Base-by-base conservation (phyloP, 2,888 invertebrate genomes). In the Melinaea menophilus region DNA sequence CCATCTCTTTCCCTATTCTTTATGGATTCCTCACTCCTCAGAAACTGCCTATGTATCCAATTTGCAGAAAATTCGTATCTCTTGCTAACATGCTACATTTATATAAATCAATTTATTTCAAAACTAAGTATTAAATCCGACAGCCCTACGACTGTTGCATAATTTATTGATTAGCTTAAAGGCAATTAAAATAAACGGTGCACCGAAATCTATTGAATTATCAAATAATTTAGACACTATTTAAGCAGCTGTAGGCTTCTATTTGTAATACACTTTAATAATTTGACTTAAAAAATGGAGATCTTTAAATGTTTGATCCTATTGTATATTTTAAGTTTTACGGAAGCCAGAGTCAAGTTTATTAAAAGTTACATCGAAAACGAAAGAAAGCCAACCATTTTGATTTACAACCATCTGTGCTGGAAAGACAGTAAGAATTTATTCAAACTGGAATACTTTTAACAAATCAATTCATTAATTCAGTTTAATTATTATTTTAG, bases 361-460 rank as follows among this genome's bases (percentile, higher is more conserved):
- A 66, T 86, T 7, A 79, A 70, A 60, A 65, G 72, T 11, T 86
- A 75, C 9, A 72, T 86, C 3, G 62, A 70, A 56, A 84, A 86
- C 65, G 86, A 86, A 67, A 61, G 68, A 0, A 80, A 77, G 58
- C 79, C 85, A 0, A 83, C 84, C 0, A 72, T 75, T 70, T 63
- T 85, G 41, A 69, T 80, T n/a, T 77, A 72, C 13, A 66, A 67
- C 11, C 71, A 75, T 31, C 62, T 83, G 11, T 85, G 85, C 61
- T 85, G 85, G 86, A 69, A 66, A 12, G 78, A 73, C 56, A 71
- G 86, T 86, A 71, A 76, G 83, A 77, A 22, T 22, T 22, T 22
- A 22, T 0, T 22, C 22, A 22, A 22, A 22, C 0, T 22, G 22
- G 22, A 22, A 22, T 22, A 22, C 22, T 22, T 1, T 22, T 22